These are phyloP conservation scores for Oophaga sylvatica DNA, from an alignment of 2,797 vertebrate genomes.

Conservation along the genomic window DNA sequence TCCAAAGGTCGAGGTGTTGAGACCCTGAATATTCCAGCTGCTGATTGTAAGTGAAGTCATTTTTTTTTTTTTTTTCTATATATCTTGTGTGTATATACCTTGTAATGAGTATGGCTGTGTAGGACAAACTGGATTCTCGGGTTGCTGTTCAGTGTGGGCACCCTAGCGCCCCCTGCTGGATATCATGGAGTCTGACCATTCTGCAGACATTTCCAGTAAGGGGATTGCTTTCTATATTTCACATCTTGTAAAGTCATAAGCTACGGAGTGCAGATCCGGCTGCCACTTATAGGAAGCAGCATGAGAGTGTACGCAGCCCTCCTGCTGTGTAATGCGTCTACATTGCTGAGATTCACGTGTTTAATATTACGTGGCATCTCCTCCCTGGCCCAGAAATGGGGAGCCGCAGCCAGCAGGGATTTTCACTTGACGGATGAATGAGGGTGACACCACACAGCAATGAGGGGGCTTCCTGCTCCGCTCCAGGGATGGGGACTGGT, in stretches of 20 bases:
- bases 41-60: no score
- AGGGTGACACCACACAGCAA: background rate
- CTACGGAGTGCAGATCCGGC: background rate
- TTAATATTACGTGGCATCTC: constrained; percentile 21
- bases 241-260: background rate
- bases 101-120: no score
- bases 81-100: no score
- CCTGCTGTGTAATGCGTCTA: constrained; percentile 24
- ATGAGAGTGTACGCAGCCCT: no score
- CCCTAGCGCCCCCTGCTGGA: background rate
- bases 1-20: no score
- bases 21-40: no score
- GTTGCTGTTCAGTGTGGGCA: background rate
- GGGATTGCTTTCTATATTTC: background rate
- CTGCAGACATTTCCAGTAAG: background rate
- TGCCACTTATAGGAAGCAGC: background rate
- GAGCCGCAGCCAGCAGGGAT: background rate
- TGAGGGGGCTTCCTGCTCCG: background rate
- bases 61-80: no score
- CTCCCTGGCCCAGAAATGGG: background rate
- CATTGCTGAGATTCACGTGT: constrained; percentile 6
- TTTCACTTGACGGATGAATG: constrained; percentile 9
- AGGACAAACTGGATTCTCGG: no score
- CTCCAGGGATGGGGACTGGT: background rate
- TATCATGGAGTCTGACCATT: background rate